Evolutionary conservation across 2,113 vertebrate genomes (phyloP).

Genomic region (Dromiciops gliroides): DNA sequence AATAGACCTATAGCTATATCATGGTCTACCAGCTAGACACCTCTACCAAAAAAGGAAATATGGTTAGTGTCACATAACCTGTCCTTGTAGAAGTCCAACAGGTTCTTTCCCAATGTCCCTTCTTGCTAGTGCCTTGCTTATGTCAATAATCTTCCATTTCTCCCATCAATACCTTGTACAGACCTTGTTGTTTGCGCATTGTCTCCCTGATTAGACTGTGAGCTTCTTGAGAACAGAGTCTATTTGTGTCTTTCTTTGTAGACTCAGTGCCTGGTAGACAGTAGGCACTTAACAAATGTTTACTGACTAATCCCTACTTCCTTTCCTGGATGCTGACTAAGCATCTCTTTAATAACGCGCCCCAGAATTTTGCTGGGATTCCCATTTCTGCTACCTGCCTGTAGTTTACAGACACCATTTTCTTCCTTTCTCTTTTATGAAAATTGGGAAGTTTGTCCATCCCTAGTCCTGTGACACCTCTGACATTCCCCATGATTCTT

Average conservation of each 20-base stretch:
- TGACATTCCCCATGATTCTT: not conserved
- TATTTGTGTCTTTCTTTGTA: not conserved
- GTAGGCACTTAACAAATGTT: not conserved
- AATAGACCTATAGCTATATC: not conserved
- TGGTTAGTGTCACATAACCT: rapidly evolving
- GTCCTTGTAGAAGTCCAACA: not conserved
- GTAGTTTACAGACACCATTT: not conserved
- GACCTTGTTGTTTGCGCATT: too few species aligned
- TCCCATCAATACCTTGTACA: not conserved
- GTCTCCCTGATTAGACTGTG: not conserved
- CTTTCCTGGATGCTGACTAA: not conserved
- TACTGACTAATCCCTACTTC: not conserved
- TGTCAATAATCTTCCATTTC: not conserved
- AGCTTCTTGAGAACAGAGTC: not conserved
- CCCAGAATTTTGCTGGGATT: not conserved
- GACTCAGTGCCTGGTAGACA: not conserved
- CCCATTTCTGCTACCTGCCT: not conserved
- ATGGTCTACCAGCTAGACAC: not conserved
- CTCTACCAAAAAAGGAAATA: not conserved
- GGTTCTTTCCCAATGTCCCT: not conserved
- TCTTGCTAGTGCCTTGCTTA: not conserved
- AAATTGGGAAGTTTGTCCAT: not conserved
- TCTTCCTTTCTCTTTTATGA: not conserved
- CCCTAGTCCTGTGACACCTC: not conserved
- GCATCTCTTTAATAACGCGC: not conserved